These are phyloP conservation scores for Tanytarsus gracilentus DNA, from an alignment of 2,888 invertebrate species.

Conservation along the genomic window DNA sequence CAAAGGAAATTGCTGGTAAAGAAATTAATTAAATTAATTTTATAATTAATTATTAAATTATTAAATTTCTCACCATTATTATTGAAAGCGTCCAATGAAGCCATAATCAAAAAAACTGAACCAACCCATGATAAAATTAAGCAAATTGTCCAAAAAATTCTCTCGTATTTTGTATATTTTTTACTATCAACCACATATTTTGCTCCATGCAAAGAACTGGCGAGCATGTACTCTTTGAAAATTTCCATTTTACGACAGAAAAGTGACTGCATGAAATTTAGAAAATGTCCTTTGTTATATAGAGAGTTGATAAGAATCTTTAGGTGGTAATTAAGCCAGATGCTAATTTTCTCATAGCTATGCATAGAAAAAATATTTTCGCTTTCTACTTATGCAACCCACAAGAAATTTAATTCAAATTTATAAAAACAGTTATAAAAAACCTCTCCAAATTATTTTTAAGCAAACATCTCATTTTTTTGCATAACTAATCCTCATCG, in stretches of 20 bases:
- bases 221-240: slow-evolving; percentile 53
- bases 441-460: no score
- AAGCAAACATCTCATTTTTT: no score
- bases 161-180: slow-evolving; percentile 48
- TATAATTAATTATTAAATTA: background rate
- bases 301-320: no score
- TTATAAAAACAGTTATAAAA: no score
- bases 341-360: no score
- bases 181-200: slow-evolving; percentile 56
- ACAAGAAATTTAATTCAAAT: no score
- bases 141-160: slow-evolving; percentile 56
- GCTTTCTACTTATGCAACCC: no score
- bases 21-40: background rate
- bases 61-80: slow-evolving; percentile 40
- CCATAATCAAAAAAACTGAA: slow-evolving; percentile 53
- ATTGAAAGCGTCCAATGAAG: slow-evolving; percentile 50
- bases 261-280: no score
- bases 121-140: slow-evolving; percentile 60
- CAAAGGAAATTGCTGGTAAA: slow-evolving; percentile 58
- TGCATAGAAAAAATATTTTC: no score
- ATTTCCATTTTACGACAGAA: slow-evolving; percentile 32
- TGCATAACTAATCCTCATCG: no score
- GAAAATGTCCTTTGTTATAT: no score
- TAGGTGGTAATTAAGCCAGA: no score
- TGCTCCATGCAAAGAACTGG: slow-evolving; percentile 62